Base-by-base conservation (phyloP, 2,888 invertebrate genomes). In the Lucinisca nassula region DNA sequence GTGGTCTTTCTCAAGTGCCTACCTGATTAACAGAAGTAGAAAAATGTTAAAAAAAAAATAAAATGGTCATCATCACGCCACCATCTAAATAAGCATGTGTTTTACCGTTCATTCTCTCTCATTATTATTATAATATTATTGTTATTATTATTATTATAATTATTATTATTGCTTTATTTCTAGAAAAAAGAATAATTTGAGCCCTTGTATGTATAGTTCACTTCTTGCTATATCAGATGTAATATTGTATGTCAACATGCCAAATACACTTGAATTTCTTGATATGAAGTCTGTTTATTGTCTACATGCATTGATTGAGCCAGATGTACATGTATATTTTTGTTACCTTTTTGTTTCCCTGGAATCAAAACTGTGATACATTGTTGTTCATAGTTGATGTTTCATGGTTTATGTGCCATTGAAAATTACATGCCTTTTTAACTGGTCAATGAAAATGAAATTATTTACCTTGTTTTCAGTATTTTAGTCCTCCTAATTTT, bases 391-490 rank as follows among this genome's bases (percentile, higher is more conserved):
- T 67, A 35, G 67, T 67, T 67, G 35, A 24, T 67, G 35, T 35
- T 45, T 35, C 35, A 35, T 35, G 67, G 67, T 35, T n/a, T 35
- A 67, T 67, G 67, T 67, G 67, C 67, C 67, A 67, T 58, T 67
- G 35, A 67, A 55, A 67, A 67, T 35, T 67, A 67, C 67, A 67
- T 67, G 67, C 67, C 67, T 67, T 67, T 67, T 45, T 67, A 67
- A 67, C 21, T 67, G 67, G 35, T 67, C 67, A 30, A 21, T 61
- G 24, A 61, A 61, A 61, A 35, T 45, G 17, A 67, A 32, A 67
- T 4, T 35, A 24, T 67, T 67, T 61, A 35, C 67, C 35, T 67
- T 30, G 67, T 67, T 67, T 45, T 12, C 67, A 67, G 67, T 67
- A 67, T 67, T 67, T 67, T 67, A 67, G 6, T 10, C 1, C 67